phyloP scores from a whole-genome alignment of 2,113 vertebrate genomes.

The Tetrao urogallus region DNA sequence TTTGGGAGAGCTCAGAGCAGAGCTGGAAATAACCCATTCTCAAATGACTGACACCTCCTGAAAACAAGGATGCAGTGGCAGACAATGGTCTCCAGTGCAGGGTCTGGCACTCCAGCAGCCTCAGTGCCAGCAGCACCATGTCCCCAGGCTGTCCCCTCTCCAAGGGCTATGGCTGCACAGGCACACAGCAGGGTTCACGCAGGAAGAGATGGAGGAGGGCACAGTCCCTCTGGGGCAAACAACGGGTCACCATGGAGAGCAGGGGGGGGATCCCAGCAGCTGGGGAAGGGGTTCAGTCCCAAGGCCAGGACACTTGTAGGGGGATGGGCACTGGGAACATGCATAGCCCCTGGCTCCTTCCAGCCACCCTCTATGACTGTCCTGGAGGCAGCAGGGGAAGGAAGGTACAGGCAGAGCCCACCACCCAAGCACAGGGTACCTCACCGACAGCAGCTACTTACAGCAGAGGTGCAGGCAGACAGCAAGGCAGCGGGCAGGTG shows the following conservation, averaged over 20 bases:
- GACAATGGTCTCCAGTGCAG: neutral
- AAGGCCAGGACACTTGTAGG: neutral
- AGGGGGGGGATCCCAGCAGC: neutral
- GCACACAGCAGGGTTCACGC: neutral
- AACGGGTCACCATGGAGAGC: neutral
- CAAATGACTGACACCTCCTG: neutral
- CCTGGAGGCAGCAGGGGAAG: neutral
- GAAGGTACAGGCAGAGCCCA: neutral
- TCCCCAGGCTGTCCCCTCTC: neutral
- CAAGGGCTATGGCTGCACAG: neutral
- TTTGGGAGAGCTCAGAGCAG: rapidly evolving
- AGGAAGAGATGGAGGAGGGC: neutral
- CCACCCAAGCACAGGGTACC: neutral
- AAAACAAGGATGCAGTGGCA: neutral
- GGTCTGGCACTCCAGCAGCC: neutral
- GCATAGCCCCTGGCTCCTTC: neutral
- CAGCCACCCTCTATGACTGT: neutral
- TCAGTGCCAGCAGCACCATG: neutral
- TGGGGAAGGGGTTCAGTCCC: neutral
- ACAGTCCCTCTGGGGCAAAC: neutral
- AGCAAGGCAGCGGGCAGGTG: neutral
- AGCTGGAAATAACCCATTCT: neutral
- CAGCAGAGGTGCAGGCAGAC: conserved; percentile 17
- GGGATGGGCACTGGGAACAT: neutral
- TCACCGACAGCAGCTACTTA: conserved; percentile 33